Conservation (phyloP, 2,888 invertebrate genomes). For the Lymantria monacha region DNA sequence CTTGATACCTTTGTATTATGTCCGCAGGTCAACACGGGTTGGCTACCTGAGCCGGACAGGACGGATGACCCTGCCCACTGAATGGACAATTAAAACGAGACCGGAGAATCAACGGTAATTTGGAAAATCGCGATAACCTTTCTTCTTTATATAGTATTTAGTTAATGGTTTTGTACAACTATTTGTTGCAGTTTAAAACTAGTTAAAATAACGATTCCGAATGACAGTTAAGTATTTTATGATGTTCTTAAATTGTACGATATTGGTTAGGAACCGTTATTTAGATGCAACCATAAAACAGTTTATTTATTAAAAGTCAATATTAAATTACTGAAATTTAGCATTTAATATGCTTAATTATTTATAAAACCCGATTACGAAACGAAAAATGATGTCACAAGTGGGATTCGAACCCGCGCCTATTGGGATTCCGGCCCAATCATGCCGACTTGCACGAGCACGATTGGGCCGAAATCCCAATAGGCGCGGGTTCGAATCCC, state of each 20-base stretch:
- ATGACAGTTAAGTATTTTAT: slow-evolving; percentile 20
- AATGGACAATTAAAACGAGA: slow-evolving; percentile 79
- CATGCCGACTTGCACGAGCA: no score
- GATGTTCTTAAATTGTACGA: slow-evolving; percentile 10
- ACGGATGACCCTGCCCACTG: slow-evolving; percentile 61
- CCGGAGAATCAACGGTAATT: slow-evolving; percentile 64
- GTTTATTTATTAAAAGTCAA: no score
- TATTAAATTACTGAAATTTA: no score
- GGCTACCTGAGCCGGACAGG: slow-evolving; percentile 67
- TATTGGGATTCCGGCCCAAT: no score
- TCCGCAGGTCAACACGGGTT: slow-evolving; percentile 68
- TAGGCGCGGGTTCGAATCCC: no score
- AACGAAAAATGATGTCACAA: no score
- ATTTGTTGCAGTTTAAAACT: slow-evolving; percentile 51
- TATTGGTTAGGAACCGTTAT: neutral
- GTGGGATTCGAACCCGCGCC: no score
- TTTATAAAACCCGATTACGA: no score
- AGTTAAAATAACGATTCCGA: slow-evolving; percentile 20
- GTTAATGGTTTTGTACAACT: slow-evolving; percentile 43
- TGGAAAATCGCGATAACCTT: slow-evolving; percentile 77
- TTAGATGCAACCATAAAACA: no score
- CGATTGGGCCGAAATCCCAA: no score
- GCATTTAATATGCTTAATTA: no score
- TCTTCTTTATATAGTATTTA: slow-evolving; percentile 43
- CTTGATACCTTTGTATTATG: slow-evolving; percentile 60